Evolutionary conservation across 2,888 invertebrate genomes (phyloP).

Genomic region (Tethea ocularis): DNA sequence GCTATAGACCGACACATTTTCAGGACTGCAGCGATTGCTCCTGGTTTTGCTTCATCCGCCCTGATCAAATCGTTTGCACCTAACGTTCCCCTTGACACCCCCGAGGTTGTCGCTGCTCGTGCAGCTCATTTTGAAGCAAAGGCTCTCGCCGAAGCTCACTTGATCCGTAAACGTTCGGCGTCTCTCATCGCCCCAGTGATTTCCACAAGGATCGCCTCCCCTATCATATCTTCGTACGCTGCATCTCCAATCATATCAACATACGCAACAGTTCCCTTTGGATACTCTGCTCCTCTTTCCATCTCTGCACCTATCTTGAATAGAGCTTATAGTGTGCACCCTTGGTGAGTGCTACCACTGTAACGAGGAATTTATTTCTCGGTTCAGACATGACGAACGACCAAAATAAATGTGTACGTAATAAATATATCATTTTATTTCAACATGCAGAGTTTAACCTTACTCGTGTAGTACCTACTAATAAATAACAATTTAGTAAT

Average conservation of each 20-base stretch:
- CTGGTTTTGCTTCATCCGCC: slow-evolving; percentile 30
- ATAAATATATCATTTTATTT: slow-evolving; percentile 37
- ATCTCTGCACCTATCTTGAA: slow-evolving; percentile 52
- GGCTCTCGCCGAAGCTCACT: slow-evolving; percentile 60
- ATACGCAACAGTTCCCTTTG: slow-evolving; percentile 48
- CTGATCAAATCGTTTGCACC: slow-evolving; percentile 42
- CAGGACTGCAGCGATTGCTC: slow-evolving; percentile 30
- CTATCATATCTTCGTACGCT: slow-evolving; percentile 52
- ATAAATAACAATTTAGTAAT: too few relatives aligned
- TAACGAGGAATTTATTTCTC: slow-evolving; percentile 52
- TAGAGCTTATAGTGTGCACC: slow-evolving; percentile 65
- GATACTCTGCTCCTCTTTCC: slow-evolving; percentile 47
- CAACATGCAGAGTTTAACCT: background rate
- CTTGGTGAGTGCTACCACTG: slow-evolving; percentile 63
- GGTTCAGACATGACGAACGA: slow-evolving; percentile 61
- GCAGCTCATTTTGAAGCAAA: slow-evolving; percentile 71
- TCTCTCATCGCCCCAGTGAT: slow-evolving; percentile 42
- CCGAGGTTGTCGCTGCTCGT: slow-evolving; percentile 70
- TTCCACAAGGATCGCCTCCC: slow-evolving; percentile 45
- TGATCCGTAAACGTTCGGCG: slow-evolving; percentile 71
- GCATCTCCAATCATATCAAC: slow-evolving; percentile 50
- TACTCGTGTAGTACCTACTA: too few relatives aligned
- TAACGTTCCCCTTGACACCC: slow-evolving; percentile 65
- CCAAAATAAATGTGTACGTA: slow-evolving; percentile 50
- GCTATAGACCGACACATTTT: slow-evolving; percentile 11